A percentile compares a stretch with the other conserved stretches of the same genome.
Evolutionary conservation across 2,797 vertebrate genomes (phyloP).

Genomic region (Diplodus sargus): DNA sequence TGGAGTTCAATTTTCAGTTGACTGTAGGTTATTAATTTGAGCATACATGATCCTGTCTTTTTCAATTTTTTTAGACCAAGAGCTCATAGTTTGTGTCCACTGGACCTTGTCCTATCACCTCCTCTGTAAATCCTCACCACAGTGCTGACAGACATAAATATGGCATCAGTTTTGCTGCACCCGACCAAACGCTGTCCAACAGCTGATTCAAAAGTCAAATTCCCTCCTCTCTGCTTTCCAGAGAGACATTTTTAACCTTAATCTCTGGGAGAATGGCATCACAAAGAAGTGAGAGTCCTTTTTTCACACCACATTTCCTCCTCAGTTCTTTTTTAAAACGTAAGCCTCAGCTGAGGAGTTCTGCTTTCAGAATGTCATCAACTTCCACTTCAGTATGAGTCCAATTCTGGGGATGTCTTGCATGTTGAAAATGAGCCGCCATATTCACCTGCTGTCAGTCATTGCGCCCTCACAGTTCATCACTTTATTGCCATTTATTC

Average conservation of each 20-base stretch:
- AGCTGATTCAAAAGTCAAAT: slow-evolving; percentile 13
- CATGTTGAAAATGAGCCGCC: slow-evolving; percentile 9
- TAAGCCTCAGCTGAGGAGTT: slow-evolving; percentile 16
- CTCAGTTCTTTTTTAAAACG: slow-evolving; percentile 28
- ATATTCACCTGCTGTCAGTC: slow-evolving; percentile 8
- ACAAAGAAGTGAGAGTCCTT: slow-evolving; percentile 17
- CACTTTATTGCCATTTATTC: slow-evolving; percentile 7
- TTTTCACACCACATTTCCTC: slow-evolving; percentile 34
- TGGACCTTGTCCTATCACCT: slow-evolving; percentile 1
- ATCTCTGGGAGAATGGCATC: slow-evolving; percentile 16
- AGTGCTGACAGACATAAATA: slow-evolving; percentile 8
- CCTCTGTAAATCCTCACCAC: slow-evolving; percentile 1
- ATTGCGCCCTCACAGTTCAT: slow-evolving; percentile 4
- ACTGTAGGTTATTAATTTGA: not conserved
- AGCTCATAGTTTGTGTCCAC: not conserved
- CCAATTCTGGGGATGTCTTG: not conserved
- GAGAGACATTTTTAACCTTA: slow-evolving; percentile 20
- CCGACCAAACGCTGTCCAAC: slow-evolving; percentile 2
- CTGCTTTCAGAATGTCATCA: slow-evolving; percentile 38
- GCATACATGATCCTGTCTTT: not conserved
- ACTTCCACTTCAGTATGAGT: slow-evolving; percentile 17
- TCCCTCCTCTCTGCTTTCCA: not conserved
- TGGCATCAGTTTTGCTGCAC: not conserved
- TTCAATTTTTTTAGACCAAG: not conserved
- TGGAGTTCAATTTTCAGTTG: not conserved